Conservation (phyloP, 2,113 vertebrate genomes). For the Vimba vimba region DNA sequence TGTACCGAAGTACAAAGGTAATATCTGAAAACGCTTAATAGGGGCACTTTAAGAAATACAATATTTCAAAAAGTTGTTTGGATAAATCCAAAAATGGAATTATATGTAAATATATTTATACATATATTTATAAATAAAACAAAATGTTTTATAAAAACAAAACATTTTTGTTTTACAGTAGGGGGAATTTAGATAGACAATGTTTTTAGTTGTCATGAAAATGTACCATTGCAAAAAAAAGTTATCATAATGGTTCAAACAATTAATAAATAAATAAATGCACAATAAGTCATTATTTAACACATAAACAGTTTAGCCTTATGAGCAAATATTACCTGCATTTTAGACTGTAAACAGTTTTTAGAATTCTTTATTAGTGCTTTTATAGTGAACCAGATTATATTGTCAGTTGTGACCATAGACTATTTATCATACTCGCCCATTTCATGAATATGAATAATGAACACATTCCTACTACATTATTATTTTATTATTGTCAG, state of each 20-base stretch:
- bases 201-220: not conserved
- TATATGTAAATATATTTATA: not conserved
- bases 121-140: not conserved
- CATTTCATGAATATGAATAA: not conserved
- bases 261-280: not conserved
- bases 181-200: not conserved
- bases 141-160: not conserved
- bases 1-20: no score
- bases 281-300: not conserved
- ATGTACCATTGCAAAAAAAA: not conserved
- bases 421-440: constrained; percentile 50
- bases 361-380: not conserved
- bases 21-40: no score
- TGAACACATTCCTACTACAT: not conserved
- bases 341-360: not conserved
- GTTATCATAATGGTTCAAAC: not conserved
- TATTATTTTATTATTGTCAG: not conserved
- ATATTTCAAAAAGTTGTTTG: not conserved
- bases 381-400: not conserved
- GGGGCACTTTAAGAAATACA: no score
- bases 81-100: not conserved
- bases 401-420: not conserved
- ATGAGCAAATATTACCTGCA: not conserved
- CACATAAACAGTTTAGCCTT: not conserved
- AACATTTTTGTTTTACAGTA: not conserved